Conservation (phyloP, 2,113 vertebrate species). For the Odocoileus hemionus region DNA sequence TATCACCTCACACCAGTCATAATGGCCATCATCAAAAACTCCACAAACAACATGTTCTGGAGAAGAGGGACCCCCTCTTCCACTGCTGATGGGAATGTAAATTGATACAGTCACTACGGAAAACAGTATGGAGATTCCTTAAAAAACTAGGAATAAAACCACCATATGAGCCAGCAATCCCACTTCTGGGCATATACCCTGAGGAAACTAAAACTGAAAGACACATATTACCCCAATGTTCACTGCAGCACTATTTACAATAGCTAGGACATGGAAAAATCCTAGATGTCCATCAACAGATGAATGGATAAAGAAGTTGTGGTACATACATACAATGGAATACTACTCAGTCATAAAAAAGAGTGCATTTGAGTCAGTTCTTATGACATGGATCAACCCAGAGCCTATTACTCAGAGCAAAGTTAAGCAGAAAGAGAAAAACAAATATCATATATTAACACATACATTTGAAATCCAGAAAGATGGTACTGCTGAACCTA, state of each 20-base stretch:
- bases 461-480: background rate
- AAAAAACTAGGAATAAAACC: background rate
- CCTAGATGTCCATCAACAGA: background rate
- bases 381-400: background rate
- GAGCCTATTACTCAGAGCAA: background rate
- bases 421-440: background rate
- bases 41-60: background rate
- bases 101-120: background rate
- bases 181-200: background rate
- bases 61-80: background rate
- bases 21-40: background rate
- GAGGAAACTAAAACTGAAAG: background rate
- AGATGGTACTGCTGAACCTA: background rate
- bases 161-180: background rate
- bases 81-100: background rate
- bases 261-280: background rate
- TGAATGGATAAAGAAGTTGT: background rate
- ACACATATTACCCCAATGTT: background rate
- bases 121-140: background rate
- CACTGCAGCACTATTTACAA: background rate
- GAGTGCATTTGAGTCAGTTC: background rate
- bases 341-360: background rate
- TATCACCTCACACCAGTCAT: background rate
- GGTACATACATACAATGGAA: background rate
- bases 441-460: background rate